Evolutionary conservation across 2,888 invertebrate genomes (phyloP).

Genomic region (Oxystoma pomonae): DNA sequence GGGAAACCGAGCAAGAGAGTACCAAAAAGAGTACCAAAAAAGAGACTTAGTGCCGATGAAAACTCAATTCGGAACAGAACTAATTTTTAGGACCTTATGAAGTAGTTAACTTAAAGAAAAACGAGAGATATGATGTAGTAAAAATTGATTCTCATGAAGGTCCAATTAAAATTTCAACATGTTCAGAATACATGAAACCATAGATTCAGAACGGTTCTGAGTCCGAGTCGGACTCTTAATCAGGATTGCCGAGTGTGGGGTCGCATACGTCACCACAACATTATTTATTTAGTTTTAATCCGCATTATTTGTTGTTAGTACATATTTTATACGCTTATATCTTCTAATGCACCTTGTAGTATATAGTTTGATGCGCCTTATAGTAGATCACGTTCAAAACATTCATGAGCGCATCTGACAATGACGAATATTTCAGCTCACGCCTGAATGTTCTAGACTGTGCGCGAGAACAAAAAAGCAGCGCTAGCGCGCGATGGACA

Average conservation of each 20-base stretch:
- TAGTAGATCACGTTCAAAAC: no score
- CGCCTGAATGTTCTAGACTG: no score
- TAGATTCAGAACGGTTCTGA: slow-evolving; percentile 19
- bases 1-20: neutral
- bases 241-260: slow-evolving; percentile 24
- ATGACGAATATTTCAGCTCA: no score
- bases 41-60: slow-evolving; percentile 38
- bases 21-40: slow-evolving; percentile 19
- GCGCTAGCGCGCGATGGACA: no score
- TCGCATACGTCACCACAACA: no score
- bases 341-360: no score
- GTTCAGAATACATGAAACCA: slow-evolving; percentile 29
- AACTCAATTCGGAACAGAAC: slow-evolving; percentile 39
- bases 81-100: slow-evolving; percentile 36
- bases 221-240: slow-evolving; percentile 13
- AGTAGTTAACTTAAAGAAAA: slow-evolving; percentile 20
- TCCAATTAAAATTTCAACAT: slow-evolving; percentile 29
- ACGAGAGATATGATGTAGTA: slow-evolving; percentile 37
- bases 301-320: no score
- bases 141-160: slow-evolving; percentile 34
- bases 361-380: no score
- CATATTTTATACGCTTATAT: no score
- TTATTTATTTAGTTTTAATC: no score
- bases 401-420: no score
- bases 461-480: no score